Conservation (phyloP, 64 coral and sea anemone species). For the Actinia equina region DNA sequence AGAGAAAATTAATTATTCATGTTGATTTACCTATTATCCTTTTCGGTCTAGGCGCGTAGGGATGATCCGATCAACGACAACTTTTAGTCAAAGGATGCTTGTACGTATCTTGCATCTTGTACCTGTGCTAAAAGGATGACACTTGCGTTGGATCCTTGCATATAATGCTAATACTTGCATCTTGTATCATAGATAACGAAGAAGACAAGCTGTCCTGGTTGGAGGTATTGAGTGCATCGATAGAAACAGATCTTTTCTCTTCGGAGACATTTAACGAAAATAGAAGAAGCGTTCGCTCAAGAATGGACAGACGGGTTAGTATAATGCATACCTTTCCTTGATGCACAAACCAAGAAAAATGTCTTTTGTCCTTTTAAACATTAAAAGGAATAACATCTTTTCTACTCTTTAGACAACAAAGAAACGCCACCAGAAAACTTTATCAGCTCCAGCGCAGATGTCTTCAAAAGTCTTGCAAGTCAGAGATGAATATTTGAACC, state of each 20-base stretch:
- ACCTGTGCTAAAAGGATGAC: no score
- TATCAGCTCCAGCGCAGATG: slow-evolving; percentile 13
- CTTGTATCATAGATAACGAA: slow-evolving; percentile 50
- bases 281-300: slow-evolving; percentile 68
- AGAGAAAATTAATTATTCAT: no score
- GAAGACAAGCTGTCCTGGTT: slow-evolving; percentile 92
- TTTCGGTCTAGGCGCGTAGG: no score
- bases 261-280: slow-evolving; percentile 59
- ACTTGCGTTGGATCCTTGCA: neutral
- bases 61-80: no score
- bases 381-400: neutral
- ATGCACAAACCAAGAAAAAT: neutral
- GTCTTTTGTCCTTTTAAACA: no score
- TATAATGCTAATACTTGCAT: neutral
- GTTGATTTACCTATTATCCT: no score
- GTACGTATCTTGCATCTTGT: no score
- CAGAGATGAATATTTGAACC: slow-evolving; percentile 7
- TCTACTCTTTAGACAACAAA: neutral
- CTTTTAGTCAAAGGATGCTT: no score
- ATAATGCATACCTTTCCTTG: neutral
- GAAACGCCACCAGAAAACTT: neutral
- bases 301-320: slow-evolving; percentile 72
- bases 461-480: neutral
- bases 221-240: slow-evolving; percentile 78
- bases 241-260: slow-evolving; percentile 40